Base-by-base conservation (phyloP, 1,140 invertebrate genomes). In the Prorops nasuta region DNA sequence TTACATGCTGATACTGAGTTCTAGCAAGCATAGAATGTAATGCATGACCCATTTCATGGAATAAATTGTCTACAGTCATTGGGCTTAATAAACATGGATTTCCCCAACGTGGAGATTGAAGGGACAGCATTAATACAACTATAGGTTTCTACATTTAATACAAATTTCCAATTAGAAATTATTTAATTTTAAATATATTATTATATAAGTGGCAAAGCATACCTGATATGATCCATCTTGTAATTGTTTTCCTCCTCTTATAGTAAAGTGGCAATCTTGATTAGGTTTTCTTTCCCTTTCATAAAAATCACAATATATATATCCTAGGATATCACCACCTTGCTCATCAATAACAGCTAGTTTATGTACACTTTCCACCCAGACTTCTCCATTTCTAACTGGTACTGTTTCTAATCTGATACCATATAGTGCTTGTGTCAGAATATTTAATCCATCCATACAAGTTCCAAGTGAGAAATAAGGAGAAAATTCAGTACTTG, bases 1-100 rank as follows among this genome's bases (percentile, higher is more conserved):
- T 94, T 14, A 98, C 92, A 77, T 99, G 96, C 77, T 99, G 97
- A 79, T 98, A 96, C 48, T 86, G 83, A 0, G 96, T 97, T 56
- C 93, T 82, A 6, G 90, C 97, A 42, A 99, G 73, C 94, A 99
- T 98, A 3, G 96, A 98, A 77, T 99, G 98, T 81, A 99, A 89
- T 4, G 97, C 98, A 80, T 99, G 98, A 0, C 97, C 97, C 89
- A 98, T 92, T 81, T 99, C 97, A 70, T 99, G 98, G 76, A 99
- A 99, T 20, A 99, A 77, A 79, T 98, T 98, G 71, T 99, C 96
- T 9, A 98, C 87, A 51, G 90, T 87, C 12, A 84, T 81, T 1
- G 91, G 89, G 24, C 84, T 86, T 16, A 99, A 78, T 28, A 98
- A 77, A 22, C 90, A 88, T 2, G 94, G 94, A 41, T 79, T 83